These are phyloP conservation scores for Rhopalosiphum padi DNA, from an alignment of 1,140 invertebrate genomes.

Conservation along the genomic window DNA sequence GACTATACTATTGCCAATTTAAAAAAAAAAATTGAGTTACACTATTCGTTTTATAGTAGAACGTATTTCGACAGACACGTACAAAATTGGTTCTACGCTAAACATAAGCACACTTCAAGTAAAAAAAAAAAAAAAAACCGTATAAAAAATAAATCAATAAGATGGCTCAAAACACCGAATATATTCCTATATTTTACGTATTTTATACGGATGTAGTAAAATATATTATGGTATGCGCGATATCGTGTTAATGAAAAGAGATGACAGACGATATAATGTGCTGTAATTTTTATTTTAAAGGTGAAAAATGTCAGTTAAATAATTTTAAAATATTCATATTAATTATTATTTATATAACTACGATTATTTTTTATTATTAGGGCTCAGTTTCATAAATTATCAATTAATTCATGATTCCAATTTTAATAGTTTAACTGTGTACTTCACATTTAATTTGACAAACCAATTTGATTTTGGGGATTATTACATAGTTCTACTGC, in stretches of 20 bases:
- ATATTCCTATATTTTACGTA: not conserved
- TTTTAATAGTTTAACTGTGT: not conserved
- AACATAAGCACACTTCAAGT: not conserved
- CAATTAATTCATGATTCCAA: not conserved
- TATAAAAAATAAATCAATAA: not conserved
- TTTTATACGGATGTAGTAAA: not conserved
- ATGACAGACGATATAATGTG: not conserved
- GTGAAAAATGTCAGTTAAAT: not conserved
- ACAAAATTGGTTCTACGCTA: not conserved
- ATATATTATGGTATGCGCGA: not conserved
- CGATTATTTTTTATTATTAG: not conserved
- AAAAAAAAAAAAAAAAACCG: not conserved
- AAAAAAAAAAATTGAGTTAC: not conserved
- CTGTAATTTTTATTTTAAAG: not conserved
- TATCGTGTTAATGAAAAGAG: not conserved
- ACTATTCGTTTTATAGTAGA: not conserved
- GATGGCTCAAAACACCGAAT: not conserved
- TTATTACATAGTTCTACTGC: not conserved
- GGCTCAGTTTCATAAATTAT: not conserved
- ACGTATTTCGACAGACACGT: not conserved
- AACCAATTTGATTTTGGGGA: not conserved
- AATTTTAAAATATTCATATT: not conserved
- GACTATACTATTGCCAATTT: not conserved
- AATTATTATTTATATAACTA: no score
- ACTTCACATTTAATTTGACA: not conserved